Evolutionary conservation across 2,797 vertebrate genomes (phyloP).

Genomic region (Morus bassanus): DNA sequence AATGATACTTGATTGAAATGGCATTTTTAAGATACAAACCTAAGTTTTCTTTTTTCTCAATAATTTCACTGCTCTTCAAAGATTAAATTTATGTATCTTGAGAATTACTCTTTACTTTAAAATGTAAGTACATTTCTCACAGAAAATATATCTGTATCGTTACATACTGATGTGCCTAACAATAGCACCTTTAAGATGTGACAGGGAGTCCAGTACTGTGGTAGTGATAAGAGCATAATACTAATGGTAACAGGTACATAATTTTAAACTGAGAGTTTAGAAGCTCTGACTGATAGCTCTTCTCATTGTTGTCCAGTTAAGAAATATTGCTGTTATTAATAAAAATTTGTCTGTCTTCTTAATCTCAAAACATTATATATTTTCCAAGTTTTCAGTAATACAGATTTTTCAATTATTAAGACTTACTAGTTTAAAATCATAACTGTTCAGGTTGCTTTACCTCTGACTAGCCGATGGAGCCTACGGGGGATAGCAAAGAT

Average conservation of each 20-base stretch:
- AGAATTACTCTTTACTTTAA: conserved; percentile 14
- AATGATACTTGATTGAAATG: conserved; percentile 51
- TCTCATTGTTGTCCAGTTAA: not conserved
- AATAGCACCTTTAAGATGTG: not conserved
- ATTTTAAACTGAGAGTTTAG: not conserved
- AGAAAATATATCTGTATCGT: not conserved
- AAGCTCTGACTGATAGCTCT: not conserved
- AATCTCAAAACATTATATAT: not conserved
- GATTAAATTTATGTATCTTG: not conserved
- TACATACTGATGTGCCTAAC: not conserved
- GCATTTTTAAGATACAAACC: conserved; percentile 32
- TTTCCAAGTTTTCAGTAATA: not conserved
- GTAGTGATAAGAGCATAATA: not conserved
- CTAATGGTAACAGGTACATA: not conserved
- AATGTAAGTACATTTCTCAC: not conserved
- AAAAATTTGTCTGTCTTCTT: not conserved
- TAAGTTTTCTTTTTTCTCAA: not conserved
- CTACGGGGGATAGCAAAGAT: not conserved
- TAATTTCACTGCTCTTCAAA: not conserved
- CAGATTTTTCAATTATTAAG: not conserved
- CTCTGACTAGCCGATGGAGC: not conserved
- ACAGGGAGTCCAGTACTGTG: not conserved
- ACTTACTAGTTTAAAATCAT: not conserved
- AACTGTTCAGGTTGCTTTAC: not conserved
- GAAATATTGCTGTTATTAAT: not conserved